Percentiles rank a stretch among this genome's conserved stretches.
Evolutionary conservation across 2,113 vertebrate species (phyloP).

Genomic region (Planiliza haematocheilus): DNA sequence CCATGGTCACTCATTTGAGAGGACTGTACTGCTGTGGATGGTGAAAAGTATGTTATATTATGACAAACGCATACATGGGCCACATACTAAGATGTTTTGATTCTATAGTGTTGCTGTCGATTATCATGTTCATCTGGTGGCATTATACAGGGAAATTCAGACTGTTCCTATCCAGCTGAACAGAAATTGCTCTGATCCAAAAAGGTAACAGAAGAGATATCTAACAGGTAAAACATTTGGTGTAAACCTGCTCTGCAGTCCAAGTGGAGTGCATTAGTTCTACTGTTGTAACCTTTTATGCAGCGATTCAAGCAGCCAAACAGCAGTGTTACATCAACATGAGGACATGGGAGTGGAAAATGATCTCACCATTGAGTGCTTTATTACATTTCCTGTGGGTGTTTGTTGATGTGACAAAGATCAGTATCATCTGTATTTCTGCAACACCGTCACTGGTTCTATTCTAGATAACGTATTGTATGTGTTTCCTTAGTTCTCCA

Average conservation of each 20-base stretch:
- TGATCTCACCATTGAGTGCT: conserved; percentile 59
- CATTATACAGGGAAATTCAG: neutral
- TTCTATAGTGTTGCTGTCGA: neutral
- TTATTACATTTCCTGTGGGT: conserved; percentile 58
- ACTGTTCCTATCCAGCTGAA: conserved; percentile 15
- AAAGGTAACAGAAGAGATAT: neutral
- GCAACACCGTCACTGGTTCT: conserved; percentile 1
- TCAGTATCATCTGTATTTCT: conserved; percentile 21
- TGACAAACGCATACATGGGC: neutral
- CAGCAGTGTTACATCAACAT: conserved; percentile 19
- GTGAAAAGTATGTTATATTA: neutral
- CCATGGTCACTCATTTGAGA: neutral
- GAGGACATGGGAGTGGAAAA: conserved; percentile 15
- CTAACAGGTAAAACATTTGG: conserved; percentile 2
- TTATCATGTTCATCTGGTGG: neutral
- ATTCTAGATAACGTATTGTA: neutral
- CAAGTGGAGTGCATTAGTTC: neutral
- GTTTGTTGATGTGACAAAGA: conserved; percentile 44
- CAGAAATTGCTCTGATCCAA: conserved; percentile 10
- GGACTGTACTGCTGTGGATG: neutral
- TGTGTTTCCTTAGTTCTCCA: neutral
- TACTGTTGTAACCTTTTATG: neutral
- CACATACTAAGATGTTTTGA: neutral
- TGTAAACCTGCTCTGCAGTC: conserved; percentile 4
- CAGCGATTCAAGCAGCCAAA: conserved; percentile 20